Evolutionary conservation across 2,888 invertebrate genomes (phyloP), one percentile per base, ranked within the genome.

Genomic region (Koerneria pararmatus): DNA sequence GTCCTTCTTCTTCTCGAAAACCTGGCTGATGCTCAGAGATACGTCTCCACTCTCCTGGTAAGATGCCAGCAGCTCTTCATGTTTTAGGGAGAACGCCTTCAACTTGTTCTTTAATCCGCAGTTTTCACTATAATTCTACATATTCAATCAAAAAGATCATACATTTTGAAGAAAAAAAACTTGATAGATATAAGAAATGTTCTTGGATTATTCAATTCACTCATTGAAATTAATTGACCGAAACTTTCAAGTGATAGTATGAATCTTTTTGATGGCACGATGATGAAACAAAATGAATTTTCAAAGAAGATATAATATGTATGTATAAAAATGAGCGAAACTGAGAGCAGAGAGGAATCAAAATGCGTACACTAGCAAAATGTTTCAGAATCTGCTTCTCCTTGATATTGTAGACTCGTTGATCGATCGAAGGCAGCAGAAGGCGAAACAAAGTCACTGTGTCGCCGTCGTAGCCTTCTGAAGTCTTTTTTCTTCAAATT

Each of bases 361-460:
- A n/a, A 56, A 1, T 8, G 57, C 67, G 19, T 1, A 73, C 75
- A 61, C 66, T 59, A 56, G 92, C 89, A 83, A 93, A 94, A 54
- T 93, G 84, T 85, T 95, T 94, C 0, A 93, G 86, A 64, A 95
- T 86, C 82, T 93, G 93, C 84, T 93, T 93, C 82, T 90, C 92
- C 86, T 93, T 92, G 59, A 95, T 86, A 86, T 95, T 94, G 83
- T 94, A 95, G 37, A 93, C 89, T 69, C 91, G 87, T 84, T 92
- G 92, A 19, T 89, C 88, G 32, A 90, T 90, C 57, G 89, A 90
- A 0, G 94, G 95, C 61, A 95, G 85, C 29, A 95, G 85, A 73
- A 93, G 85, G 78, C 90, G 90, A 82, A 92, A 89, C 91, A 93
- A 90, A 53, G 92, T 85, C 51, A 64, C 48, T 41, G 69, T 46